Conservation (phyloP, 2,113 vertebrate species). For the Callipepla californica region DNA sequence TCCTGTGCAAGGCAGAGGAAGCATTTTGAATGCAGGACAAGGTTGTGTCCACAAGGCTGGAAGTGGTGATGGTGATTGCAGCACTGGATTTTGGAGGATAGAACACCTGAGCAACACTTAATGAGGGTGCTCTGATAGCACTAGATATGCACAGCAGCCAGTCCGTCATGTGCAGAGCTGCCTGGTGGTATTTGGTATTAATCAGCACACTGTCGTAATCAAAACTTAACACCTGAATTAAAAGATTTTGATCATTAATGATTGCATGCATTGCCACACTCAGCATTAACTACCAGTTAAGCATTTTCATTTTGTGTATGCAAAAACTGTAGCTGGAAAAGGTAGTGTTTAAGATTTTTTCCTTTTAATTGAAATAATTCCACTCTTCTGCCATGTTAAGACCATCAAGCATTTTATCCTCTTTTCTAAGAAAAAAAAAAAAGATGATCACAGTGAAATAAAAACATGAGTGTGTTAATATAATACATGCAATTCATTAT, state of each 20-base stretch:
- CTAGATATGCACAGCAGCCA: neutral
- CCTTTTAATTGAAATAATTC: neutral
- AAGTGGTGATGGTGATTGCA: neutral
- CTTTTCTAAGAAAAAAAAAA: neutral
- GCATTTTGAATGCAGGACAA: neutral
- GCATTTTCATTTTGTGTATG: slow-evolving; percentile 8
- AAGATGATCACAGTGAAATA: neutral
- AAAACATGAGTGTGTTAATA: neutral
- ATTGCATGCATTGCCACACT: neutral
- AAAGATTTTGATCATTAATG: slow-evolving; percentile 58
- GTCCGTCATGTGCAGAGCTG: neutral
- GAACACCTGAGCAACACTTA: neutral
- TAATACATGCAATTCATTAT: neutral
- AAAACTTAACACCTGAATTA: slow-evolving; percentile 70
- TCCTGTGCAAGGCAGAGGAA: neutral
- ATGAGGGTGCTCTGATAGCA: neutral
- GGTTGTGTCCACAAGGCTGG: neutral
- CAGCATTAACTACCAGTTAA: slow-evolving; percentile 49
- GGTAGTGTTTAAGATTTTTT: neutral
- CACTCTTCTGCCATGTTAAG: neutral
- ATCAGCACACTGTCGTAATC: slow-evolving; percentile 48
- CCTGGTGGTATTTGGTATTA: slow-evolving; percentile 30
- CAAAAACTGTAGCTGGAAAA: slow-evolving; percentile 26
- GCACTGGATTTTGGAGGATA: neutral
- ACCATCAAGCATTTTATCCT: neutral